Base-by-base conservation (phyloP, 2,888 invertebrate genomes). In the Pilophorus perplexus region DNA sequence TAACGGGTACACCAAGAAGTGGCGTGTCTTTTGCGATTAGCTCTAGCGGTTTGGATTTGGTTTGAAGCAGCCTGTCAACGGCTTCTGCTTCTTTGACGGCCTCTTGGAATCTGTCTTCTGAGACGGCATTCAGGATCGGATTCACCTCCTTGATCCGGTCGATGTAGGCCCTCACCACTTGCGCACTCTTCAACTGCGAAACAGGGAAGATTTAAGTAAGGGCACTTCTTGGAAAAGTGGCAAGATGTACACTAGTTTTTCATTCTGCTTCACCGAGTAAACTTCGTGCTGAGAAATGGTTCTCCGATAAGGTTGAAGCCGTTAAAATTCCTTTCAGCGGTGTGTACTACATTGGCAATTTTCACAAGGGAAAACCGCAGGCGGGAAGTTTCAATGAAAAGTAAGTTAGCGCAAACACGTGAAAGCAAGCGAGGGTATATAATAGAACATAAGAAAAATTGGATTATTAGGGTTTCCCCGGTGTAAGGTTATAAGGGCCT, bases 1-100 rank as follows among this genome's bases (percentile, higher is more conserved):
- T 89, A 74, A 94, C 88, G 2, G 95, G 95, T 6, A 96, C 90
- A 1, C 95, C 95, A 25, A 95, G 80, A 72, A 93, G 88, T 0
- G 95, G 94, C 74, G 87, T 87, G 57, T 86, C 83, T 69, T 79
- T 79, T 27, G 83, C 85, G 37, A 68, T 66, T 2, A 37, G 12
- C 1, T 44, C 67, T 2, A 44, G 16, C 12, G 25, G 18, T 37
- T 67, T 52, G 3, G 62, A 12, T 46, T 33, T 42, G 4, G 50
- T 12, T 44, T 64, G 57, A 20, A 65, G 18, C 16, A 90, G 78
- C 64, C 83, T 81, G 76, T 96, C 95, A 6, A 87, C 88, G 69
- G 82, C 82, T 66, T 78, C 79, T 0, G 95, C 94, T 74, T 94
- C 93, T 72, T 84, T 82, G 23, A 89, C 74, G 0, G 95, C 95